Base-by-base conservation (phyloP, 37 sponge, comb jelly and placozoan genomes). In the Dysidea cf. avara region DNA sequence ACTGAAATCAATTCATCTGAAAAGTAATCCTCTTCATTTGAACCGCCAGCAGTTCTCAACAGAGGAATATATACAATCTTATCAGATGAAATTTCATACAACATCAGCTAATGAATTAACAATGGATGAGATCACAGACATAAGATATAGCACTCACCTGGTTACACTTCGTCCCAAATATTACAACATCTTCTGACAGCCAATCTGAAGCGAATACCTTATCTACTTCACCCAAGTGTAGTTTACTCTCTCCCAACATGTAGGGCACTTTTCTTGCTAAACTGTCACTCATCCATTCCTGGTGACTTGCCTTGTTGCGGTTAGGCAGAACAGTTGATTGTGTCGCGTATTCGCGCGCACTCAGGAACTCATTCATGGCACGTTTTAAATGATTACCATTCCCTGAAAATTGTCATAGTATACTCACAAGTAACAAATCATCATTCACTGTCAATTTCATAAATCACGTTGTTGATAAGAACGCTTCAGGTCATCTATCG, bases 151-250 rank as follows among this genome's bases (percentile, higher is more conserved):
- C 39, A 38, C 29, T 7, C 47, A 89, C 90, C 74, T 92, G 79
- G 53, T 82, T 92, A 56, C 93, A 86, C 46, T 92, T 92, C 4
- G 93, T 83, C 18, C 93, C 93, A 14, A 76, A 71, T 17, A 83
- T 39, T 0, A 87, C 63, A 35, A 80, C 43, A 31, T 77, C 69
- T 28, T 92, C 87, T 39, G 87, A 76, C 14, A 92, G 18, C 93
- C 93, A 92, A 14, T 80, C 66, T 28, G 93, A 83, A 1, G 84
- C 83, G 61, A 92, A 92, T 25, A 92, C 69, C 52, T 92, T 92
- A 64, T 92, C 84, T 14, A 69, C 75, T 18, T 85, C 74, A 18
- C 80, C 81, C 34, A 86, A 47, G n/a, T 72, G 47, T 5, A 87
- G 28, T 21, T 49, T 1, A n/a, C 52, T 62, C 53, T 92, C 93